Base-by-base conservation (phyloP, 1,140 invertebrate genomes). In the Papilio polytes region DNA sequence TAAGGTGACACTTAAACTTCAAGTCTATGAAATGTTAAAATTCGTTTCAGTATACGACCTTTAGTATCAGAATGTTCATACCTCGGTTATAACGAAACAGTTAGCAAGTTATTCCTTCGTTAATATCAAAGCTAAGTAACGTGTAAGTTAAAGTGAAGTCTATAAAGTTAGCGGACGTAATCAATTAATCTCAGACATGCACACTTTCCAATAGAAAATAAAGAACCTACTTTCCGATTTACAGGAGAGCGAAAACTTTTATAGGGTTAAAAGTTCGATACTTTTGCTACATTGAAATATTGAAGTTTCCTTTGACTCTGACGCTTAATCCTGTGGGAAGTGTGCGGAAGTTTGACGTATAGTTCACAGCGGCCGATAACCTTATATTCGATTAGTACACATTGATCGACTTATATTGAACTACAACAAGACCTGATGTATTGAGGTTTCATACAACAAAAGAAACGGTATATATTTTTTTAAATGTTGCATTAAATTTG, bases 181-280 rank as follows among this genome's bases (percentile, higher is more conserved):
- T 78, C 76, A 78, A 78, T 78, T 78, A 78, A 78, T 78, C 76
- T 78, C 36, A 56, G 36, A 26, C 76, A 78, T 36, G 76, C 51
- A 41, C 76, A 56, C 15, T 10, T 78, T 78, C 31, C 31, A 9
- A 66, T 44, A 59, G 26, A 63, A 63, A 78, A 78, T 78, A 78
- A 76, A 76, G 44, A 46, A 73, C 63, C 63, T 20, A 31, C 26
- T 70, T 70, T 31, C 63, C 26, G 63, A 31, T 31, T 70, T 70
- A 70, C 63, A 70, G 22, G 63, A 31, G 63, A 70, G 26, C 26
- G 63, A 12, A 12, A 70, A 70, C 26, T 70, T 70, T 70, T 36
- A 70, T 70, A 70, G 63, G 26, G 63, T 70, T 70, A 31, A 70
- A 70, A 70, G 63, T 70, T 70, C 63, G 63, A 70, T 70, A 70